Evolutionary conservation across 1,140 invertebrate species (phyloP), one percentile per base, ranked within the genome.

Genomic region (Elymnias hypermnestra): DNA sequence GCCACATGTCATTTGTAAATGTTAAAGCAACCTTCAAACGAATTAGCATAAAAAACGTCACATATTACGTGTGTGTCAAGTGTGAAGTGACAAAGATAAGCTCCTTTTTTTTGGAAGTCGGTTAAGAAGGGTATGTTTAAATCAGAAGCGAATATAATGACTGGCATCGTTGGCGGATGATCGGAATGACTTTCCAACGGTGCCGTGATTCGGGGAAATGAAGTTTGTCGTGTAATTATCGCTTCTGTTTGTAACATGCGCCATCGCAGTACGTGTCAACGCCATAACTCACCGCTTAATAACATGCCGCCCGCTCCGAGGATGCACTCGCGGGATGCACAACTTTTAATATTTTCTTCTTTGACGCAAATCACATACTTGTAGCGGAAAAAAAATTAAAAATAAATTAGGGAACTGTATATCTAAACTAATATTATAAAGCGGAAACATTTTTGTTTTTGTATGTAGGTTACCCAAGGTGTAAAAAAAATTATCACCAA

Each of bases 201-300:
- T 64, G 19, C 53, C 42, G 23, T 28, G 36, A 51, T 77, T 73
- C 74, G 50, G 25, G 69, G 76, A 81, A 82, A 74, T 67, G 64
- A 70, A 77, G 74, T 78, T 78, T 74, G 65, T 62, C 68, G 72
- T 57, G 50, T 75, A 78, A 82, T 82, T 78, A 82, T 77, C 77
- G 67, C 71, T 67, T 71, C 63, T 66, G 64, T 62, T 57, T 47
- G 57, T 71, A 57, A 58, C 62, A 64, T 62, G 53, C 59, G 57
- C 56, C 54, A 54, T 64, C 59, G 62, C 67, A 61, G 57, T 59
- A 65, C 60, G 71, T 69, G 76, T 78, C 70, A 63, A 64, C 72
- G 67, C 66, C 65, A 75, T 82, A 78, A 78, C 62, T 78, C 74
- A 82, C 72, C 18, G 21, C 40, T 49, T 82, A 82, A 82, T 82